Base-by-base conservation (phyloP, 1,140 invertebrate species). In the Popillia japonica region DNA sequence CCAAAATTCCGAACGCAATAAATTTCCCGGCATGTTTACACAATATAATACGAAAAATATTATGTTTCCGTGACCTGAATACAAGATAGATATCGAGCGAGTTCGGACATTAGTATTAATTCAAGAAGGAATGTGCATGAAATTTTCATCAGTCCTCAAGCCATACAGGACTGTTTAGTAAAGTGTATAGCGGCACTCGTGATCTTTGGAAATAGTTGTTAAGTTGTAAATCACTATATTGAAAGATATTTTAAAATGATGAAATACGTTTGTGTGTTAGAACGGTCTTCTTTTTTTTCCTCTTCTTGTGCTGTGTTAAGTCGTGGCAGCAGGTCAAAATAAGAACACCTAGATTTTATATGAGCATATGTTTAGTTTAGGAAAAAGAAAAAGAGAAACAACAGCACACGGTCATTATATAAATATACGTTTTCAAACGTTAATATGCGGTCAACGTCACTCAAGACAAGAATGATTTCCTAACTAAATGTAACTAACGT, bases 31-130 rank as follows among this genome's bases (percentile, higher is more conserved):
- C 61, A 8, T 68, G 61, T 68, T 68, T 68, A 68, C 27, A 68
- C 61, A 68, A 68, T 68, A 34, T 27, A 68, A 68, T 14, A 68
- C 22, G 61, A 68, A 68, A 68, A 68, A 68, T 68, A 68, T 68
- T 34, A 14, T 34, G 61, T 68, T 10, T 68, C 61, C 22, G 61
- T 68, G 61, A 68, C 61, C 61, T 34, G 22, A 68, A 68, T 68
- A 68, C 22, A 68, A 68, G 61, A 68, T 68, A 68, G 22, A 68
- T 68, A 22, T 68, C 61, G 61, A 68, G 22, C 11, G 27, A 34
- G 23, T 68, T 68, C 20, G 61, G 20, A 48, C 27, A 48, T 48
- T 48, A 48, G 2, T 68, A 68, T 34, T 68, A 68, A 68, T 27
- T 68, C 61, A 68, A 68, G 6, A 68, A 23, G 61, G 61, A 68